phyloP scores from a whole-genome alignment of 2,888 invertebrate species.

The Papilio demoleus region DNA sequence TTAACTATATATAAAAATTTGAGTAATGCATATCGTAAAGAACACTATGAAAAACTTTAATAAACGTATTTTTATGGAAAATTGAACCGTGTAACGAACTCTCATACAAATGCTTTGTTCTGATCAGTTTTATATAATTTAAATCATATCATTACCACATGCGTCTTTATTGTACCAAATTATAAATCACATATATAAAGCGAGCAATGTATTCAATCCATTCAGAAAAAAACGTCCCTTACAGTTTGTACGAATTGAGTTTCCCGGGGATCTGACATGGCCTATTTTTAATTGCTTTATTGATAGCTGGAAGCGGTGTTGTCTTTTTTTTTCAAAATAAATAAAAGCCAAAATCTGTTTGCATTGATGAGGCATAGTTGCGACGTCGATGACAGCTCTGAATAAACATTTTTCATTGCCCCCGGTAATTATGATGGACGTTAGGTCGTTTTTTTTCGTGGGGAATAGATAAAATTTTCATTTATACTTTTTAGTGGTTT shows the following conservation, averaged over 20 bases:
- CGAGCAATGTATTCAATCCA: slow-evolving; percentile 17
- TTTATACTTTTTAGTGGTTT: background rate
- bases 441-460: slow-evolving; percentile 29
- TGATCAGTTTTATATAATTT: background rate
- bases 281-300: slow-evolving; percentile 55
- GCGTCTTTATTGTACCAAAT: background rate
- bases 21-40: background rate
- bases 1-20: background rate
- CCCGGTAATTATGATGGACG: slow-evolving; percentile 49
- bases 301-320: slow-evolving; percentile 47
- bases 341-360: slow-evolving; percentile 66
- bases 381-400: slow-evolving; percentile 46
- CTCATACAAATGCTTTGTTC: background rate
- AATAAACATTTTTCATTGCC: slow-evolving; percentile 51
- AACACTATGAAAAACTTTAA: background rate
- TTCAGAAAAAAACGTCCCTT: slow-evolving; percentile 2
- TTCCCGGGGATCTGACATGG: slow-evolving; percentile 44
- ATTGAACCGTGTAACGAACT: slow-evolving; percentile 29
- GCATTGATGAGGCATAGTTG: slow-evolving; percentile 54
- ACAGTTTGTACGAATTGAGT: background rate
- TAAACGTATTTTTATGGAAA: too few relatives aligned
- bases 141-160: slow-evolving; percentile 2
- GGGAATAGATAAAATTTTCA: background rate
- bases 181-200: background rate
- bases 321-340: slow-evolving; percentile 53